phyloP scores from a whole-genome alignment of 2,113 vertebrate species.

The Labeo rohita region DNA sequence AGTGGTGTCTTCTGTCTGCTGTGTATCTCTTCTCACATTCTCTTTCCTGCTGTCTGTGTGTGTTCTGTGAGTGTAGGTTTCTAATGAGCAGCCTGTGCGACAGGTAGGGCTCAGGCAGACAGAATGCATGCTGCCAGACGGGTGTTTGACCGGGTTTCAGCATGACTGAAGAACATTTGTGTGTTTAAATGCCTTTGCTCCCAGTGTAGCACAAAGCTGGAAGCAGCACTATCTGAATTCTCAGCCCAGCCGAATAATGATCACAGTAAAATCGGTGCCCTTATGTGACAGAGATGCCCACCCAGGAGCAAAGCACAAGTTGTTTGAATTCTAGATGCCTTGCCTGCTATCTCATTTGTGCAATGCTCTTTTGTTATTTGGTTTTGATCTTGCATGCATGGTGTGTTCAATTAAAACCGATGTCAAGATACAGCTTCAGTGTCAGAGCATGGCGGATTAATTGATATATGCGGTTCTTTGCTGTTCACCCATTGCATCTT shows the following conservation, averaged over 20 bases:
- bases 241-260: not conserved
- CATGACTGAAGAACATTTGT: constrained; percentile 60
- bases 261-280: not conserved
- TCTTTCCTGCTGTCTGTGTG: constrained; percentile 37
- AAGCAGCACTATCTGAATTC: constrained; percentile 45
- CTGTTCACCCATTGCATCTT: not conserved
- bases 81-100: constrained; percentile 58
- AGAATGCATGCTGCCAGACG: constrained; percentile 49
- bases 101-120: constrained; percentile 56
- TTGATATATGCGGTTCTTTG: not conserved
- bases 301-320: constrained; percentile 44
- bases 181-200: constrained; percentile 52
- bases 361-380: not conserved
- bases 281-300: constrained; percentile 1
- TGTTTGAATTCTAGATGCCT: constrained; percentile 40
- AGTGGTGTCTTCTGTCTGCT: constrained; percentile 7
- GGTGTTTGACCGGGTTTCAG: constrained; percentile 59
- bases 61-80: constrained; percentile 52
- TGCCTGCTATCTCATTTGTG: constrained; percentile 64
- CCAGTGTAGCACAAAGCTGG: constrained; percentile 61
- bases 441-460: not conserved
- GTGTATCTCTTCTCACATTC: constrained; percentile 30
- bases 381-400: constrained; percentile 26
- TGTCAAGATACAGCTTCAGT: not conserved
- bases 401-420: constrained; percentile 6